A percentile compares a stretch with the other conserved stretches of the same genome.
These are phyloP conservation scores for Habrosyne pyritoides DNA, from an alignment of 2,888 invertebrate species.

Conservation along the genomic window DNA sequence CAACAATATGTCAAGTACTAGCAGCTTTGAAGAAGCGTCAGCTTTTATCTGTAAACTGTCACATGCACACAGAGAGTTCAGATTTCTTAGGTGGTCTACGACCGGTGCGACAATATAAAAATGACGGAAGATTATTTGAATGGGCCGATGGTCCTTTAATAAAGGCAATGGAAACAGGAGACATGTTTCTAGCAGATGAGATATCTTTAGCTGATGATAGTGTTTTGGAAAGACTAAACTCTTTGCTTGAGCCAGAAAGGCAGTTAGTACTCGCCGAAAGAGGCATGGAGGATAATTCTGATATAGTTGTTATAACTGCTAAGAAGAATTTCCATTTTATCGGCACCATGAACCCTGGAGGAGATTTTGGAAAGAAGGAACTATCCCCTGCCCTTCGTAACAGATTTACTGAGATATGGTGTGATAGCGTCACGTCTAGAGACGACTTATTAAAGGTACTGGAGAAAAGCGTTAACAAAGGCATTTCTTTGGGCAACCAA, in stretches of 20 bases:
- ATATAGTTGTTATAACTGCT: conserved; percentile 85
- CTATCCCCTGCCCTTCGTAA: conserved; percentile 98
- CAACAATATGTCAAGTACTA: conserved; percentile 95
- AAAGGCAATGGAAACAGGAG: conserved; percentile 93
- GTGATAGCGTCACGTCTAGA: conserved; percentile 88
- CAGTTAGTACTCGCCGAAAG: conserved; percentile 96
- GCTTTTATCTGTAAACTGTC: conserved; percentile 95
- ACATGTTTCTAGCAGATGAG: conserved; percentile 97
- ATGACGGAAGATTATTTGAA: conserved; percentile 91
- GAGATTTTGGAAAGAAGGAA: conserved; percentile 99
- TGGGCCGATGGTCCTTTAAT: conserved; percentile 99
- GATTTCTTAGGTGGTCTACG: conserved; percentile 98
- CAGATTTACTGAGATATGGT: conserved; percentile 99
- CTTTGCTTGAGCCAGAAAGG: conserved; percentile 96
- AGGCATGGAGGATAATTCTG: conserved; percentile 85
- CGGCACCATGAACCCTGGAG: conserved; percentile 99
- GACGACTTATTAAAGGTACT: conserved; percentile 92
- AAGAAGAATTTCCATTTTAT: conserved; percentile 94
- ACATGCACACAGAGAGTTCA: conserved; percentile 99
- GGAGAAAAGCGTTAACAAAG: conserved; percentile 88
- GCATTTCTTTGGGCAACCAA: conserved; percentile 80
- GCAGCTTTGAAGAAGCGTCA: conserved; percentile 87
- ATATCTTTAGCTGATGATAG: conserved; percentile 99
- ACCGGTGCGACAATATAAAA: conserved; percentile 89
- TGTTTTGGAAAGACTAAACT: conserved; percentile 98